Evolutionary conservation across 1,140 invertebrate genomes (phyloP).

Genomic region (Nasonia longicornis): DNA sequence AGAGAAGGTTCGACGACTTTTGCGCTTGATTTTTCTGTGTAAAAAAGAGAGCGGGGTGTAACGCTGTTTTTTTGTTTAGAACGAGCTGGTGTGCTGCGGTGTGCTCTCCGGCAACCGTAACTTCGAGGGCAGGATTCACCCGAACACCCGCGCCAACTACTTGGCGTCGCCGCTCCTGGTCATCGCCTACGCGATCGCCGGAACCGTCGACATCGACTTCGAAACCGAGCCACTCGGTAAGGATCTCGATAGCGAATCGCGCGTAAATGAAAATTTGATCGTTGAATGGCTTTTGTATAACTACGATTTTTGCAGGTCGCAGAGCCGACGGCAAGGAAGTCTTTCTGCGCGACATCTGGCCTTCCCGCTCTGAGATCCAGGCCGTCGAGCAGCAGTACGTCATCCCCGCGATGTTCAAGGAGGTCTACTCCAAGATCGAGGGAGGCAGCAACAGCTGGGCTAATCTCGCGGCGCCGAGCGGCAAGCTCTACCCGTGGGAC

Average conservation of each 20-base stretch:
- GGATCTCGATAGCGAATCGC: background rate
- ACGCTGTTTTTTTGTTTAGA: slow-evolving; percentile 65
- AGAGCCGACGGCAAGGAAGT: slow-evolving; percentile 79
- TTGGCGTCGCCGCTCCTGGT: slow-evolving; percentile 94
- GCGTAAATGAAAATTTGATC: background rate
- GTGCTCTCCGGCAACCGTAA: slow-evolving; percentile 97
- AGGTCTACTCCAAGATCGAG: slow-evolving; percentile 90
- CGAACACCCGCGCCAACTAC: slow-evolving; percentile 96
- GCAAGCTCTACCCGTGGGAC: slow-evolving; percentile 94
- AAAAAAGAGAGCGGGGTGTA: no score
- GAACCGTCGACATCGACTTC: slow-evolving; percentile 95
- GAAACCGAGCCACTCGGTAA: slow-evolving; percentile 88
- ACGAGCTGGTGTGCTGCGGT: slow-evolving; percentile 93
- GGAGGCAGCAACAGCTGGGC: slow-evolving; percentile 91
- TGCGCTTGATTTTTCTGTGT: no score
- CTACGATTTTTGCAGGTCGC: slow-evolving; percentile 70
- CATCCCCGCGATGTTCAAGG: slow-evolving; percentile 97
- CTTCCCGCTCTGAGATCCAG: slow-evolving; percentile 90
- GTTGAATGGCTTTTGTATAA: background rate
- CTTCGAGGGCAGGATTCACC: slow-evolving; percentile 97
- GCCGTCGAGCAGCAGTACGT: slow-evolving; percentile 89
- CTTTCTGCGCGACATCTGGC: slow-evolving; percentile 95
- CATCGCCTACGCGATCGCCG: slow-evolving; percentile 96
- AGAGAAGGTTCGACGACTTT: slow-evolving; percentile 78
- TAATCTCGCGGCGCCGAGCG: slow-evolving; percentile 81